Conservation (phyloP, 92 coral and sea anemone species). For the Porites evermanni region DNA sequence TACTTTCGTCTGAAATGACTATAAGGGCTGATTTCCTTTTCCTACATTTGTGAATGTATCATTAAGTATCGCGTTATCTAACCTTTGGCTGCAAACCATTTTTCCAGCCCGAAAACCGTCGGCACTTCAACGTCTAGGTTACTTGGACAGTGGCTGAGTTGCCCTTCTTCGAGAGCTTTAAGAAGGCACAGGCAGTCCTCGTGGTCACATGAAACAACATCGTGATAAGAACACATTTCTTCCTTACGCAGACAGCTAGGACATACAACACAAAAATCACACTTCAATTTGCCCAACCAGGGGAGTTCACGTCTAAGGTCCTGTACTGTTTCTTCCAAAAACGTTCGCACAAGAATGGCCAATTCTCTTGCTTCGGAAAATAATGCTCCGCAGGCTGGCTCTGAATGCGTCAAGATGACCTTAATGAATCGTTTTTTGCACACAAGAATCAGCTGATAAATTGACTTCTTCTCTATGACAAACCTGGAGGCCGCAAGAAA, state of each 20-base stretch:
- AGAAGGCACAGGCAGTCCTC: not conserved
- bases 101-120: not conserved
- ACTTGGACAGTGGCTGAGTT: not conserved
- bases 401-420: conserved; percentile 7
- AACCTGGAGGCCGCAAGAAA: conserved; percentile 23
- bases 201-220: not conserved
- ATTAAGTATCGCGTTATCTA: not conserved
- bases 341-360: not conserved
- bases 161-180: not conserved
- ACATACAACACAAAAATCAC: not conserved
- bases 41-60: too few species aligned
- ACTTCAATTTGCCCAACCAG: not conserved
- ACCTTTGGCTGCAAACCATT: not conserved
- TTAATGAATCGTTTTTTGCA: conserved; percentile 14
- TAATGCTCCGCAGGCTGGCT: not conserved
- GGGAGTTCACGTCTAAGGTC: not conserved
- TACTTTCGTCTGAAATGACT: too few species aligned
- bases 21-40: not conserved
- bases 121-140: not conserved
- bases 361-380: not conserved
- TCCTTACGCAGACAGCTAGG: not conserved
- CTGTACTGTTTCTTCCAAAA: not conserved
- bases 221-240: not conserved
- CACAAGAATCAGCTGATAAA: conserved; percentile 29
- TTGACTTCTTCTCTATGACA: conserved; percentile 36